phyloP scores from a whole-genome alignment of 2,113 vertebrate genomes.

The Cephalophus harveyi region DNA sequence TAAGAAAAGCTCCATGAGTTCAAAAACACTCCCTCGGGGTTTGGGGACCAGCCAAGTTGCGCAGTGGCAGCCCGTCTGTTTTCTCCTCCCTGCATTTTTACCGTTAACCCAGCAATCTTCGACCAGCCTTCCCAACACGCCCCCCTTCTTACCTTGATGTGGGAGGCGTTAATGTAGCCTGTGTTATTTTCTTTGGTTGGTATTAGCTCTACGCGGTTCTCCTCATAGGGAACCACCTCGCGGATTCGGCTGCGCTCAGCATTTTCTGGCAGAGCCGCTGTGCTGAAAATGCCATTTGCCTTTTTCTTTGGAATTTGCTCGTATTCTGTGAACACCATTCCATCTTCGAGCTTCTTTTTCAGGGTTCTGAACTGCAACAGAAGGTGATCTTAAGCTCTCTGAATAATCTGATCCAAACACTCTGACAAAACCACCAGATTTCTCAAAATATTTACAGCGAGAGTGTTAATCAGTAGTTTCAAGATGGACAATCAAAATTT shows the following conservation, averaged over 20 bases:
- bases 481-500: fast-evolving
- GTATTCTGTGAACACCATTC: constrained; percentile 93
- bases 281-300: constrained; percentile 85
- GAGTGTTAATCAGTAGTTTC: neutral
- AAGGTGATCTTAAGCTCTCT: neutral
- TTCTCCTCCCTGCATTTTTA: neutral
- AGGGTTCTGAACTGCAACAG: constrained; percentile 88
- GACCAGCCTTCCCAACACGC: fast-evolving
- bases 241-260: constrained; percentile 91
- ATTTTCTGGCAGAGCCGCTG: constrained; percentile 90
- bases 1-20: neutral
- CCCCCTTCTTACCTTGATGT: constrained; percentile 86
- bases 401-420: neutral
- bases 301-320: constrained; percentile 95
- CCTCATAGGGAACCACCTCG: constrained; percentile 92
- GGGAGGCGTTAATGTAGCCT: constrained; percentile 95
- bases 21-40: neutral
- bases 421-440: neutral
- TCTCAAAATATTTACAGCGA: neutral
- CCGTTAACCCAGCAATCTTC: neutral
- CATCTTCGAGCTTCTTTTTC: constrained; percentile 91
- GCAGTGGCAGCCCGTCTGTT: fast-evolving
- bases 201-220: constrained; percentile 93
- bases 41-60: neutral
- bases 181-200: constrained; percentile 96